Evolutionary conservation across 2,888 invertebrate genomes (phyloP).

Genomic region (Lapara coniferarum): DNA sequence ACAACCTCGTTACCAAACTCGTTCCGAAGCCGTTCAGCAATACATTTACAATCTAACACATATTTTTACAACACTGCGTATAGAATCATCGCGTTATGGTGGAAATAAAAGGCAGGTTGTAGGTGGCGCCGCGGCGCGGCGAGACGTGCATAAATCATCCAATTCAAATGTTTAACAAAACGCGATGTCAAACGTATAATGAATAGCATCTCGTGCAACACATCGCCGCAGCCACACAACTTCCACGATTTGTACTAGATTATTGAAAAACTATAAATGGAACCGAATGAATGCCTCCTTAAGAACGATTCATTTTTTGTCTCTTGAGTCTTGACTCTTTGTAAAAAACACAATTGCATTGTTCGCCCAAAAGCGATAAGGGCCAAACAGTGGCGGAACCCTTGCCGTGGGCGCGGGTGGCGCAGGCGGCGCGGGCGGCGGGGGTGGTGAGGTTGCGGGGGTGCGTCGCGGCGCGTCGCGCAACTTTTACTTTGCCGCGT

Average conservation of each 20-base stretch:
- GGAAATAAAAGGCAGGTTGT: slow-evolving; percentile 20
- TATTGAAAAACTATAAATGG: slow-evolving; percentile 64
- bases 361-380: slow-evolving; percentile 60
- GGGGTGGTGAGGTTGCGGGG: slow-evolving; percentile 48
- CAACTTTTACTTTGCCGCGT: slow-evolving; percentile 73
- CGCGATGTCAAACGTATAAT: slow-evolving; percentile 66
- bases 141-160: slow-evolving; percentile 62
- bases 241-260: slow-evolving; percentile 73
- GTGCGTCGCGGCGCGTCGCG: slow-evolving; percentile 58
- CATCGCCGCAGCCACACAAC: slow-evolving; percentile 48
- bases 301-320: slow-evolving; percentile 62
- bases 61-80: slow-evolving; percentile 21
- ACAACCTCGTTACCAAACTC: slow-evolving; percentile 22
- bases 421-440: slow-evolving; percentile 66
- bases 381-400: slow-evolving; percentile 65
- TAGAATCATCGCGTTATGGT: slow-evolving; percentile 22
- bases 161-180: slow-evolving; percentile 54
- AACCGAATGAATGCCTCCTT: slow-evolving; percentile 57
- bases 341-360: slow-evolving; percentile 66
- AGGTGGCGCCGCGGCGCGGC: slow-evolving; percentile 15
- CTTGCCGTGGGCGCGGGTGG: slow-evolving; percentile 49
- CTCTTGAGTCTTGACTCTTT: slow-evolving; percentile 62
- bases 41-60: slow-evolving; percentile 23
- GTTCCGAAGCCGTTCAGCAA: slow-evolving; percentile 18
- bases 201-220: slow-evolving; percentile 53